Percentiles rank a stretch among this genome's conserved stretches.
phyloP scores from a whole-genome alignment of 2,797 vertebrate genomes.

The Acestrorhynchus altus region DNA sequence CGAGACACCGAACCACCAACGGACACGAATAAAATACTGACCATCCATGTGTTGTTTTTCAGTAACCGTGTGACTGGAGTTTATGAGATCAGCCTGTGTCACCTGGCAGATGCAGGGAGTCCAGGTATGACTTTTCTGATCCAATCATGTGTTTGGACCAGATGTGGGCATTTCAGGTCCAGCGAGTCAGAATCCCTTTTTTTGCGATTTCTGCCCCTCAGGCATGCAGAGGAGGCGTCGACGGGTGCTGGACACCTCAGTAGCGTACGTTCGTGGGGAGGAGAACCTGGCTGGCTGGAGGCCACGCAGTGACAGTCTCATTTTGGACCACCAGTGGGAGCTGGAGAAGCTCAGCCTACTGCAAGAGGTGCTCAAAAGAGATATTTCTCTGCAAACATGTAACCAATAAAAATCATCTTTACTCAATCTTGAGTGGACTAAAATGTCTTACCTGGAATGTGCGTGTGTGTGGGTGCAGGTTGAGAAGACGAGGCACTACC shows the following conservation, averaged over 20 bases:
- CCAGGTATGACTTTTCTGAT: constrained; percentile 81
- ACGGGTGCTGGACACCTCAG: constrained; percentile 94
- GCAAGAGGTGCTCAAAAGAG: constrained; percentile 84
- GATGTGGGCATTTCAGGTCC: too few relatives aligned
- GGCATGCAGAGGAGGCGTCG: constrained; percentile 97
- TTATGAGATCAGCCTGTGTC: constrained; percentile 94
- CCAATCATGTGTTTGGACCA: not conserved
- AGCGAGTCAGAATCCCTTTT: too few relatives aligned
- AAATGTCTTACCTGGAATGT: constrained; percentile 9
- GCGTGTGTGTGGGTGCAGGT: constrained; percentile 77
- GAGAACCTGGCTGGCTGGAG: constrained; percentile 98
- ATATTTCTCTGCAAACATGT: not conserved
- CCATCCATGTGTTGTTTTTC: not conserved
- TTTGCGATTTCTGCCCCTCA: constrained; percentile 55
- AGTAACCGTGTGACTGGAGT: constrained; percentile 97
- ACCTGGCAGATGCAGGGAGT: constrained; percentile 92
- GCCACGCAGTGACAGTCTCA: constrained; percentile 96
- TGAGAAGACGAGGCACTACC: constrained; percentile 96
- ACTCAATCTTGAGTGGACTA: too few relatives aligned
- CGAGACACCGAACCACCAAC: too few relatives aligned
- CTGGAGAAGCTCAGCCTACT: constrained; percentile 96
- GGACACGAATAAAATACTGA: too few relatives aligned
- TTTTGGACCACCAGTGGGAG: constrained; percentile 98
- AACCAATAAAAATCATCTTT: too few relatives aligned
- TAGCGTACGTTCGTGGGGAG: constrained; percentile 95